Percentiles rank a stretch among this genome's conserved stretches.
Conservation (phyloP, 2,113 vertebrate genomes). For the Nibea coibor region DNA sequence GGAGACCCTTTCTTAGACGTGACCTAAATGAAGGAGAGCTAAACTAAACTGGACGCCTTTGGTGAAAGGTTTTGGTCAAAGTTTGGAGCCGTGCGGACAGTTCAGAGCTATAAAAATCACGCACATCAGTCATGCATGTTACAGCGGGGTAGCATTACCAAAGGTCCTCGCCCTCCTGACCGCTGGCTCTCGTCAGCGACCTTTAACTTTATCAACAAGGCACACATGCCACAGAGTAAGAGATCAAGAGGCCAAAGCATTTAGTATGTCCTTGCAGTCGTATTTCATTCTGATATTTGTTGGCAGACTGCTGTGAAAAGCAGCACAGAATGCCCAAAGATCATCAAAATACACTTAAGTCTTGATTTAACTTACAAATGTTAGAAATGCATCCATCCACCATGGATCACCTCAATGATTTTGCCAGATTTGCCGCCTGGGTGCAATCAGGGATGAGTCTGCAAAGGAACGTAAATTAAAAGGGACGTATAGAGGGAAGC, state of each 20-base stretch:
- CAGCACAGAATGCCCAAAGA: background rate
- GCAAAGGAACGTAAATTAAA: slow-evolving; percentile 44
- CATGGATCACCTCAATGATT: background rate
- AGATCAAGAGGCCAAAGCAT: slow-evolving; percentile 46
- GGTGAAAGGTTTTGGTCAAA: slow-evolving; percentile 18
- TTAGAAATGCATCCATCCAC: background rate
- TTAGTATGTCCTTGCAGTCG: slow-evolving; percentile 24
- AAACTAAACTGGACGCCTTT: background rate
- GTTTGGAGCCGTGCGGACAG: slow-evolving; percentile 21
- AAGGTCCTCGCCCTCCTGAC: slow-evolving; percentile 52
- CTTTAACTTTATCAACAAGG: slow-evolving; percentile 72
- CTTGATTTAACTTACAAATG: background rate
- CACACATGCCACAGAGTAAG: slow-evolving; percentile 52
- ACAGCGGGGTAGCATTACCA: slow-evolving; percentile 64
- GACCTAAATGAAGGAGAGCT: slow-evolving; percentile 50
- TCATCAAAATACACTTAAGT: too few species aligned
- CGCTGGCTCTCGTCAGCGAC: slow-evolving; percentile 41
- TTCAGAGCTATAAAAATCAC: slow-evolving; percentile 61
- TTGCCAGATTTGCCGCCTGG: background rate
- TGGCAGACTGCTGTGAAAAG: slow-evolving; percentile 14
- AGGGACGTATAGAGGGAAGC: slow-evolving; percentile 34
- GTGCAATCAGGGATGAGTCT: slow-evolving; percentile 5
- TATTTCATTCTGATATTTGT: slow-evolving; percentile 48
- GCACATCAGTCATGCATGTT: slow-evolving; percentile 62
- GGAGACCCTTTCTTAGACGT: slow-evolving; percentile 56